Base-by-base conservation (phyloP, 2,113 vertebrate species). In the Podarcis muralis region DNA sequence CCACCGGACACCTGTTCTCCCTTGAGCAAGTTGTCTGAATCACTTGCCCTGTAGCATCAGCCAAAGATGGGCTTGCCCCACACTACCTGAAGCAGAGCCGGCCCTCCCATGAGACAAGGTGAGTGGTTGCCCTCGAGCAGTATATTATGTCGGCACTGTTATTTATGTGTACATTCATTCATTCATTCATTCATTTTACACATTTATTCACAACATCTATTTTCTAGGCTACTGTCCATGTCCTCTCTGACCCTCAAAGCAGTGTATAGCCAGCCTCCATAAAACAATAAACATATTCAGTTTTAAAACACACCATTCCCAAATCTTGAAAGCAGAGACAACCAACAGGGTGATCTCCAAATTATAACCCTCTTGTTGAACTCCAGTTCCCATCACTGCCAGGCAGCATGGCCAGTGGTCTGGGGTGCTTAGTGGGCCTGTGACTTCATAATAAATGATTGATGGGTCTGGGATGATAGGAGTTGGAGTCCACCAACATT, bases 11-110 rank as follows among this genome's bases (percentile, higher is more conserved):
- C 72, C 68, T 30, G 2, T 77, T 37, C 62, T 77, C 37, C 20
- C 25, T 88, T 84, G 62, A 81, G 69, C 16, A 68, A 69, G 12
- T 32, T 35, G 53, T 25, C 81, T 84, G 87, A 88, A 88, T 84
- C 87, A 88, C n/a, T 57, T 32, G 81, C 40, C 37, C 27, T 12
- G 4, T 35, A 37, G 27, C 65, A 66, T 13, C 72, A 57, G 11
- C 37, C 12, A 16, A 30, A 76, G 23, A 20, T 27, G 35, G 37
- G 12, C 6, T 82, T 76, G 81, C 71, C 1, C 15, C 71, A 77
- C 25, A 77, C 25, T 4, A n/a, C 76, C 25, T 62, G 32, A 43
- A 69, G n/a, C 5, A 1, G 30, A 27, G 8, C 40, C 8, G 16
- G 27, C 87, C 59, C 75, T 83, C 74, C 62, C 59, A 48, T 83